Evolutionary conservation across 2,113 vertebrate species (phyloP).

Genomic region (Vimba vimba): DNA sequence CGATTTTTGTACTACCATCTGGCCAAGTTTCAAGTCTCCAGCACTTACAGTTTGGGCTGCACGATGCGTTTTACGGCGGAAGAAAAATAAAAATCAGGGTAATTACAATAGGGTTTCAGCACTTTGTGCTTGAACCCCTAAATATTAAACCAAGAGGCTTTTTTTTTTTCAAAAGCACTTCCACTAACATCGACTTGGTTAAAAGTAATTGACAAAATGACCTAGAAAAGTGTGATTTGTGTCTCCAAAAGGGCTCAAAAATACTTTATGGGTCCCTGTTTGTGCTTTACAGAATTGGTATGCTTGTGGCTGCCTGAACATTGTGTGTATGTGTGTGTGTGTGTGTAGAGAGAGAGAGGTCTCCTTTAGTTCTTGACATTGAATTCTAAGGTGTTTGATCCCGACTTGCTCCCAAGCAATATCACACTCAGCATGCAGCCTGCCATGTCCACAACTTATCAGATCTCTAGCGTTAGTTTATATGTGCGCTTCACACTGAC

Average conservation of each 20-base stretch:
- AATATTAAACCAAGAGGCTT: too few relatives aligned
- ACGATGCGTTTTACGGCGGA: too few relatives aligned
- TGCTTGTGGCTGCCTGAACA: neutral
- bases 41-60: too few relatives aligned
- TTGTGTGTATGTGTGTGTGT: neutral
- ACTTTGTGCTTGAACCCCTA: too few relatives aligned
- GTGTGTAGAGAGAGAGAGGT: neutral
- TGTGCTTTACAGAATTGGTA: neutral
- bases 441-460: slow-evolving; percentile 27
- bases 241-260: neutral
- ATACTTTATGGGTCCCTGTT: neutral
- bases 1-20: too few relatives aligned
- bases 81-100: too few relatives aligned
- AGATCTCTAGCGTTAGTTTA: slow-evolving; percentile 27
- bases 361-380: slow-evolving; percentile 6
- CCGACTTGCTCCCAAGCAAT: slow-evolving; percentile 24
- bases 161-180: neutral
- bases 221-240: neutral
- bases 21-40: too few relatives aligned
- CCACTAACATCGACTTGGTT: neutral
- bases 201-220: neutral
- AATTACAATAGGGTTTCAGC: too few relatives aligned
- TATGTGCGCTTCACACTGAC: slow-evolving; percentile 12
- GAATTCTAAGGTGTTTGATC: slow-evolving; percentile 35
- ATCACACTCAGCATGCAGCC: slow-evolving; percentile 27